Percentiles rank a stretch among this genome's conserved stretches.
Evolutionary conservation across 2,113 vertebrate species (phyloP).

Genomic region (Cromileptes altivelis): DNA sequence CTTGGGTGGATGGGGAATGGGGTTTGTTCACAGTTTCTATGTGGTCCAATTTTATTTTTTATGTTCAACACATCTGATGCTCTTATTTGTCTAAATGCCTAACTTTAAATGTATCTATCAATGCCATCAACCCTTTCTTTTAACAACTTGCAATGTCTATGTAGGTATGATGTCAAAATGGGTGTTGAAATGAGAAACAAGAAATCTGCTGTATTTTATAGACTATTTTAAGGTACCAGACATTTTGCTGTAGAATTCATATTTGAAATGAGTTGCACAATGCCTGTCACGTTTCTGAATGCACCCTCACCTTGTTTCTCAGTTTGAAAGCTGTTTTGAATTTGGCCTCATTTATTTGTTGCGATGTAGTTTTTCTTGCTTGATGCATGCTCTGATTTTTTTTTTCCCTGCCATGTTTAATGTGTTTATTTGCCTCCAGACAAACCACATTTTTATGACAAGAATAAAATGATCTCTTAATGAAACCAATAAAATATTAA

Average conservation of each 20-base stretch:
- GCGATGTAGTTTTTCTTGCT: constrained; percentile 33
- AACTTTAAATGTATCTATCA: constrained; percentile 50
- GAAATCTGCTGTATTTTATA: constrained; percentile 73
- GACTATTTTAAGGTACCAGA: constrained; percentile 53
- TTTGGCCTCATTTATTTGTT: constrained; percentile 29
- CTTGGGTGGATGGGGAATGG: constrained; percentile 21
- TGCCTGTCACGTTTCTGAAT: constrained; percentile 54
- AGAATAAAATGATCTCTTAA: constrained; percentile 63
- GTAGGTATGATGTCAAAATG: constrained; percentile 44
- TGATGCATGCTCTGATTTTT: constrained; percentile 51
- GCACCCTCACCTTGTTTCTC: constrained; percentile 45
- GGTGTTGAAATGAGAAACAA: constrained; percentile 42
- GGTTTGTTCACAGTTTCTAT: constrained; percentile 39
- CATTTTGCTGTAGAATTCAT: constrained; percentile 42
- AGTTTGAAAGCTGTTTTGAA: constrained; percentile 40
- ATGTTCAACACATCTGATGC: constrained; percentile 38
- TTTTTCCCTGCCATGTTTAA: constrained; percentile 59
- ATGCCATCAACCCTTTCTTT: constrained; percentile 46
- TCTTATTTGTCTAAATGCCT: constrained; percentile 67
- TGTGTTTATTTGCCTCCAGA: constrained; percentile 68
- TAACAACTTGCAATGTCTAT: constrained; percentile 24
- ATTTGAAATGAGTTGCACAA: constrained; percentile 31
- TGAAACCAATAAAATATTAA: constrained; percentile 68
- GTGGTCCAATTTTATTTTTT: constrained; percentile 25
- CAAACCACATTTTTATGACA: constrained; percentile 74